Evolutionary conservation across 2,797 vertebrate species (phyloP), one percentile per base, ranked within the genome.

Genomic region (Phalanger gymnotis): DNA sequence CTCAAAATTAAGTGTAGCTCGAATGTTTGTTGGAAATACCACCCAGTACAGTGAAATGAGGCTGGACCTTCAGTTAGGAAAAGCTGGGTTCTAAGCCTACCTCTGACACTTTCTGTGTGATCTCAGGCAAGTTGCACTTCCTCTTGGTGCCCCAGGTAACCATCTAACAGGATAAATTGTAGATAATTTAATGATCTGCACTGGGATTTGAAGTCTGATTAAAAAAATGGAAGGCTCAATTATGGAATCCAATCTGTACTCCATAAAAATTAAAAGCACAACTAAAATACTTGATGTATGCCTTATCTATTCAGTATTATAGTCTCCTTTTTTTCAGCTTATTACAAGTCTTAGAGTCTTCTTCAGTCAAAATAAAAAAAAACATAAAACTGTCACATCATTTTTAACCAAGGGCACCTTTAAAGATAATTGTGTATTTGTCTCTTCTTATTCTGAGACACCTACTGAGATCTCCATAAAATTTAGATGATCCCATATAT

Each of bases 11-110:
- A 87, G 40, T 87, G 40, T 40, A 47, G n/a, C 73, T 87, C 22
- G 11, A 47, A 87, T 87, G n/a, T 87, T 87, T 87, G 7, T 51
- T 87, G 73, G 25, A 87, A 25, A 47, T 87, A 27, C 40, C 25
- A 9, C 73, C 27, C 40, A 87, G 16, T 40, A 81, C 16, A 25
- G 73, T 87, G 9, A 87, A 87, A 87, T 47, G 73, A 47, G 19
- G 3, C 31, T 87, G n/a, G 22, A 87, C 40, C 40, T 87, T 27
- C 73, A 87, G 22, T 87, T 87, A 27, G 73, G 10, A 73, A 40
- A 97, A 97, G 54, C 51, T 95, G 97, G 97, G 94, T 98, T 51
- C 40, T 10, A 47, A 47, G 47, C 22, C 22, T 47, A 87, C 22
- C 40, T 4, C 22, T 27, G 2, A 27, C 22, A 47, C 13, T 40